phyloP scores from a whole-genome alignment of 2,888 invertebrate species.

The Troides oblongomaculatus region DNA sequence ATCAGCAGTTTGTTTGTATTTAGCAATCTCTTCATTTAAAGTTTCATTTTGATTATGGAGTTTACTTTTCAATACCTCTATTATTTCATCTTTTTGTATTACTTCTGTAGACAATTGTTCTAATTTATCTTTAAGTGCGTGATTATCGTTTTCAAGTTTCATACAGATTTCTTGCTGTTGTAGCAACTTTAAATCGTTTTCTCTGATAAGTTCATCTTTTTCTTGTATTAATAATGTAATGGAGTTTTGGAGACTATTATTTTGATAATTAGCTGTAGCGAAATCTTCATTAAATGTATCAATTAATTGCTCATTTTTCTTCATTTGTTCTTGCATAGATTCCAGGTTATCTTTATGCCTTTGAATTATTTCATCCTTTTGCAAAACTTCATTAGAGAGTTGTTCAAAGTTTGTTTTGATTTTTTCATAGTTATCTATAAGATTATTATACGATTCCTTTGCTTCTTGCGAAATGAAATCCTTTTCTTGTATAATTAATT shows the following conservation, averaged over 20 bases:
- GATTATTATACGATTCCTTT: background rate
- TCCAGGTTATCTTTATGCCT: slow-evolving; percentile 35
- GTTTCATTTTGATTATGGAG: slow-evolving; percentile 17
- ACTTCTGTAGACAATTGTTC: background rate
- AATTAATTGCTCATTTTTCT: slow-evolving; percentile 1
- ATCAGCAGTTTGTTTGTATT: slow-evolving; percentile 5
- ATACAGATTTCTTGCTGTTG: slow-evolving; percentile 5
- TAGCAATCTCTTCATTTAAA: slow-evolving; percentile 11
- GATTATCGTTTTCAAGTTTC: slow-evolving; percentile 10
- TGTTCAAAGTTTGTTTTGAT: slow-evolving; percentile 5
- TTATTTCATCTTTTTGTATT: slow-evolving; percentile 18
- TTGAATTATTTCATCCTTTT: slow-evolving; percentile 18
- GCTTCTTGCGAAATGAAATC: slow-evolving; percentile 31
- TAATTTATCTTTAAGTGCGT: slow-evolving; percentile 3
- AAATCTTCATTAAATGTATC: slow-evolving; percentile 16
- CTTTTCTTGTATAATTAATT: slow-evolving; percentile 38
- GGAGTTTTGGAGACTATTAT: slow-evolving; percentile 5
- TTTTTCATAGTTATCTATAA: slow-evolving; percentile 9
- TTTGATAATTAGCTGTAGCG: background rate
- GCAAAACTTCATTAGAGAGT: background rate
- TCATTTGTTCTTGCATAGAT: slow-evolving; percentile 5
- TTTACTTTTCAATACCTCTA: slow-evolving; percentile 10
- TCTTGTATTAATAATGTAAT: slow-evolving; percentile 28
- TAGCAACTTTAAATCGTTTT: slow-evolving; percentile 37
- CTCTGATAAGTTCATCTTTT: slow-evolving; percentile 34